A percentile compares a stretch with the other conserved stretches of the same genome.
Conservation (phyloP, 2,888 invertebrate species). For the Bhutanitis thaidina region DNA sequence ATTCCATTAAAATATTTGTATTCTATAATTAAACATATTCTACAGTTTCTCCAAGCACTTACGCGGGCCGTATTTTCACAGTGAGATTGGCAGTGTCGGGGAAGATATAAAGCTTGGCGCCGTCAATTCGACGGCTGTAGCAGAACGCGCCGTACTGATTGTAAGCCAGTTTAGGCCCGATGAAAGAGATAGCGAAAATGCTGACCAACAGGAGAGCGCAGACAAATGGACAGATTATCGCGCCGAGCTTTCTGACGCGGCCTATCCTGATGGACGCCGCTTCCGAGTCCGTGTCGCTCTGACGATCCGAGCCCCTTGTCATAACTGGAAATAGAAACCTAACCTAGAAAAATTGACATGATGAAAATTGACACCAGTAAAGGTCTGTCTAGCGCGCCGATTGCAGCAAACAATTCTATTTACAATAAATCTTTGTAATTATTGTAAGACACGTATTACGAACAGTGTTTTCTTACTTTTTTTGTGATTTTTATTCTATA, state of each 20-base stretch:
- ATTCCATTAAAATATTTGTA: background rate
- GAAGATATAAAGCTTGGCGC: slow-evolving; percentile 48
- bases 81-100: slow-evolving; percentile 40
- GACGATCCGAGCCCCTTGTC: slow-evolving; percentile 43
- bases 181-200: slow-evolving; percentile 47
- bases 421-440: too few species aligned
- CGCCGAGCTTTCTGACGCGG: slow-evolving; percentile 46
- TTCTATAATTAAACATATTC: background rate
- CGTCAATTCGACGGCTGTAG: slow-evolving; percentile 41
- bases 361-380: too few species aligned
- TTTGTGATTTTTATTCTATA: background rate
- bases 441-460: too few species aligned
- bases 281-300: slow-evolving; percentile 53
- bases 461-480: background rate
- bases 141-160: slow-evolving; percentile 58
- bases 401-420: too few species aligned
- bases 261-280: slow-evolving; percentile 38
- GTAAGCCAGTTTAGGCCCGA: slow-evolving; percentile 52
- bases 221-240: slow-evolving; percentile 56
- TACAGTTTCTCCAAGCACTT: background rate
- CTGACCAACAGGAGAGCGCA: slow-evolving; percentile 57
- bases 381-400: too few species aligned
- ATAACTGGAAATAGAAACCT: slow-evolving; percentile 39
- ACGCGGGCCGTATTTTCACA: slow-evolving; percentile 6
- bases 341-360: too few species aligned